Percentiles rank a stretch among this genome's conserved stretches.
These are phyloP conservation scores for cattle (Bos taurus) DNA, from an alignment of 2,113 vertebrate species.

Conservation along the genomic window DNA sequence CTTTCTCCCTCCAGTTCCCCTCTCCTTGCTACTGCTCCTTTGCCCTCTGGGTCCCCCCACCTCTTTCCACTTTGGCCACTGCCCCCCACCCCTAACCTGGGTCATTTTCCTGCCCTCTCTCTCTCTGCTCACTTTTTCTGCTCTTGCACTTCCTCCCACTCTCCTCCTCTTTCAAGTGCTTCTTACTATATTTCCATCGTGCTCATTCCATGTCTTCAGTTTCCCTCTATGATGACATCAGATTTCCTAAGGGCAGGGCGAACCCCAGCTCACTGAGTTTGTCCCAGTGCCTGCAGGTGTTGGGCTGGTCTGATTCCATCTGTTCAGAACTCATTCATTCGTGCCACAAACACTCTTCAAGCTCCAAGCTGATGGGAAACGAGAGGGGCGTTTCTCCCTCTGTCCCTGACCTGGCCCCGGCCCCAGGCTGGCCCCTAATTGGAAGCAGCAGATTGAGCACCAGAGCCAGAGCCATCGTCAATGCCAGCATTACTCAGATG, in stretches of 20 bases:
- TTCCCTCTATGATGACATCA: background rate
- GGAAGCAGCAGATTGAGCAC: constrained; percentile 41
- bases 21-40: background rate
- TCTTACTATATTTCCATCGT: background rate
- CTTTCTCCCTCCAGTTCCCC: background rate
- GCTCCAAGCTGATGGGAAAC: background rate
- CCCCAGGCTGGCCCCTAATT: constrained; percentile 21
- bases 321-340: constrained; percentile 4
- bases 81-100: rapidly evolving
- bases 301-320: background rate
- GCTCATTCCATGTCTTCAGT: background rate
- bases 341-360: background rate
- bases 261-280: background rate
- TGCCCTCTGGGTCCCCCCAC: background rate
- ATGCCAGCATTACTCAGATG: constrained; percentile 49
- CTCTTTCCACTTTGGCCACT: background rate
- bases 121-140: background rate
- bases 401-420: background rate
- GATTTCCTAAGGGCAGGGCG: background rate
- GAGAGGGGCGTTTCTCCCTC: constrained; percentile 16
- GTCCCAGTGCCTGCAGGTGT: background rate
- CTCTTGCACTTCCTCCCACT: background rate
- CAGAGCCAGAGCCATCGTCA: background rate
- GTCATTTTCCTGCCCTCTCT: background rate
- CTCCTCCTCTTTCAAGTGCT: background rate